Conservation (phyloP, 2,113 vertebrate genomes). For the Brachirus orientalis region DNA sequence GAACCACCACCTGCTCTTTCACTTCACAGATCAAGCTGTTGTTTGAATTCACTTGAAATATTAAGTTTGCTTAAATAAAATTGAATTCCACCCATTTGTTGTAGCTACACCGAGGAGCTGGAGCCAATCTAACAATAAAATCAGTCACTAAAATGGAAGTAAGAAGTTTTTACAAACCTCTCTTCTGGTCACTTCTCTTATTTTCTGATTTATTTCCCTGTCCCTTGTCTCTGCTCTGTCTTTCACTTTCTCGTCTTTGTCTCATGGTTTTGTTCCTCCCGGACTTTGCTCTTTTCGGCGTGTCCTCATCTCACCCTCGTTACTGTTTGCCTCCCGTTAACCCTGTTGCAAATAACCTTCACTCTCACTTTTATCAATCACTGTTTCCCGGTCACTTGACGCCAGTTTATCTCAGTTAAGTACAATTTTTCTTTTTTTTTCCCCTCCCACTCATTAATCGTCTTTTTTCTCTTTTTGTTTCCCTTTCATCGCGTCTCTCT, state of each 20-base stretch:
- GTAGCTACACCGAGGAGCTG: too few relatives aligned
- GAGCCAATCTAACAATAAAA: too few relatives aligned
- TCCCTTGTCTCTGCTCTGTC: not conserved
- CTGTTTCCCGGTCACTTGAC: not conserved
- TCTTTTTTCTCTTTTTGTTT: not conserved
- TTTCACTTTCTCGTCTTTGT: constrained; percentile 24
- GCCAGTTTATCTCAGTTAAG: constrained; percentile 21
- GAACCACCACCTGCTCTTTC: too few relatives aligned
- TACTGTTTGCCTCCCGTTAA: not conserved
- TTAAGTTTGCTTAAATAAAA: too few relatives aligned
- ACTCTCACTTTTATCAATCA: not conserved
- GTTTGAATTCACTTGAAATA: too few relatives aligned
- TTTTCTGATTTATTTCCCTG: not conserved
- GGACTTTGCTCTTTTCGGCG: constrained; percentile 21
- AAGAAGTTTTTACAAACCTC: too few relatives aligned
- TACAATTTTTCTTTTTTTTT: not conserved
- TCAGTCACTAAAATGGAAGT: too few relatives aligned
- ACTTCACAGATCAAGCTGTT: too few relatives aligned
- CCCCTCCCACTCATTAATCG: not conserved
- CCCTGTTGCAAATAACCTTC: not conserved
- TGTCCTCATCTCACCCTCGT: constrained; percentile 6
- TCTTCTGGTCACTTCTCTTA: too few relatives aligned
- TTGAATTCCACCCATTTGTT: too few relatives aligned
- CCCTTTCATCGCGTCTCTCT: not conserved
- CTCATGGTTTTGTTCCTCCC: not conserved